Evolutionary conservation across 2,888 invertebrate genomes (phyloP).

Genomic region (Brachyptera risi): DNA sequence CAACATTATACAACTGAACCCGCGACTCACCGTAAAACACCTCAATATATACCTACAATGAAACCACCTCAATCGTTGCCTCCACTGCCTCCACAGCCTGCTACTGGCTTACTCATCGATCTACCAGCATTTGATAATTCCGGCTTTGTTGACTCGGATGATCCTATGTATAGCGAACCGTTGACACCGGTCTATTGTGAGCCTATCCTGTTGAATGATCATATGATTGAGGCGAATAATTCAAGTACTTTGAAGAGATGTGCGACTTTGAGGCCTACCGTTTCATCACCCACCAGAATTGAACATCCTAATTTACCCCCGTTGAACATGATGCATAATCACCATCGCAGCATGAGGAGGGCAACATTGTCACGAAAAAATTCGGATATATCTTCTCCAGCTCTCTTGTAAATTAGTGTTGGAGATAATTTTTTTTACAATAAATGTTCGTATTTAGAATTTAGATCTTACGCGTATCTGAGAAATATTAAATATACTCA

Average conservation of each 20-base stretch:
- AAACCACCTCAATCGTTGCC: constrained; percentile 42
- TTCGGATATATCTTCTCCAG: constrained; percentile 18
- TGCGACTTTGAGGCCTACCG: constrained; percentile 55
- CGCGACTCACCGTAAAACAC: constrained; percentile 41
- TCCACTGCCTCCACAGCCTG: constrained; percentile 18
- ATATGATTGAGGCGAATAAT: constrained; percentile 42
- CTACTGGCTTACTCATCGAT: constrained; percentile 36
- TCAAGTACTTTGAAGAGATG: constrained; percentile 41
- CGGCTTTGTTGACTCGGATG: constrained; percentile 76
- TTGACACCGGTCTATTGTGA: constrained; percentile 23
- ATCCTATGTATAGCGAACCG: constrained; percentile 54
- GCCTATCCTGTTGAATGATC: constrained; percentile 30
- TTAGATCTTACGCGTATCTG: background rate
- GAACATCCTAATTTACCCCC: constrained; percentile 79
- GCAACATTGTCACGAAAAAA: constrained; percentile 35
- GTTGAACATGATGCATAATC: constrained; percentile 53
- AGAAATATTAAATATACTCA: no score
- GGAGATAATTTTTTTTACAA: background rate
- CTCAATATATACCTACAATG: constrained; percentile 44
- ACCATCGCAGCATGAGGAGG: constrained; percentile 44
- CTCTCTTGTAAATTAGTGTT: background rate
- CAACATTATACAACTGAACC: constrained; percentile 53
- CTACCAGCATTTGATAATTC: constrained; percentile 59
- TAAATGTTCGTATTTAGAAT: background rate
- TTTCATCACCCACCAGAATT: constrained; percentile 76